These are phyloP conservation scores for Sebastes minor DNA, from an alignment of 2,797 vertebrate species.

Conservation along the genomic window DNA sequence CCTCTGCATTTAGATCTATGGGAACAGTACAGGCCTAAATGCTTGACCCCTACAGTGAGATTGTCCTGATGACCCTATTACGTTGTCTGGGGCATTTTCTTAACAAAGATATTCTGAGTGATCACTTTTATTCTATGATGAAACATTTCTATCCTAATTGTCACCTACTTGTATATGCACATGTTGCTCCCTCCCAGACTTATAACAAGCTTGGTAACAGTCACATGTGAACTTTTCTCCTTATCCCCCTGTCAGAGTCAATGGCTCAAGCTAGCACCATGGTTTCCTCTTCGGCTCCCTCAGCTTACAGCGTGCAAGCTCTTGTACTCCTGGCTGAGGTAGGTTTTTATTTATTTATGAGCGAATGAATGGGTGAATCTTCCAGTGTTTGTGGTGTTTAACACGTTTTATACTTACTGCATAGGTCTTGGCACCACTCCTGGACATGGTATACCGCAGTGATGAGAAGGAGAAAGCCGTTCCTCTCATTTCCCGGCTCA, in stretches of 20 bases:
- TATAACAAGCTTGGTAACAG: background rate
- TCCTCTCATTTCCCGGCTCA: conserved; percentile 92
- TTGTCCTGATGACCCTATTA: no score
- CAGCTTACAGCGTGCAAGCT: conserved; percentile 95
- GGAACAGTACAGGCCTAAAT: background rate
- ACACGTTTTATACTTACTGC: background rate
- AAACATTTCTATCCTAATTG: background rate
- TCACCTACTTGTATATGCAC: background rate
- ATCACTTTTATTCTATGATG: background rate
- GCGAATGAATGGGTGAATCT: background rate
- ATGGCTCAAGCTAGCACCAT: conserved; percentile 85
- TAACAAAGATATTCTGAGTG: no score
- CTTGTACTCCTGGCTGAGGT: conserved; percentile 96
- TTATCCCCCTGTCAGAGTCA: conserved; percentile 75
- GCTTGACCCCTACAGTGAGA: background rate
- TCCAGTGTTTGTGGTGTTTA: background rate
- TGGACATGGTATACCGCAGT: conserved; percentile 97
- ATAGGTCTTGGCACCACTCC: conserved; percentile 88
- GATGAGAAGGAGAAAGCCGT: conserved; percentile 98
- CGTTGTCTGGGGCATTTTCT: no score
- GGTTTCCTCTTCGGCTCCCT: conserved; percentile 95
- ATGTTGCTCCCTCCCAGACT: background rate
- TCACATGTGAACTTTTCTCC: background rate
- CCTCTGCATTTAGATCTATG: no score
- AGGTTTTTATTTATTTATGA: background rate